A percentile compares a stretch with the other conserved stretches of the same genome.
Conservation (phyloP, 2,113 vertebrate genomes). For the Terrapene triunguis region DNA sequence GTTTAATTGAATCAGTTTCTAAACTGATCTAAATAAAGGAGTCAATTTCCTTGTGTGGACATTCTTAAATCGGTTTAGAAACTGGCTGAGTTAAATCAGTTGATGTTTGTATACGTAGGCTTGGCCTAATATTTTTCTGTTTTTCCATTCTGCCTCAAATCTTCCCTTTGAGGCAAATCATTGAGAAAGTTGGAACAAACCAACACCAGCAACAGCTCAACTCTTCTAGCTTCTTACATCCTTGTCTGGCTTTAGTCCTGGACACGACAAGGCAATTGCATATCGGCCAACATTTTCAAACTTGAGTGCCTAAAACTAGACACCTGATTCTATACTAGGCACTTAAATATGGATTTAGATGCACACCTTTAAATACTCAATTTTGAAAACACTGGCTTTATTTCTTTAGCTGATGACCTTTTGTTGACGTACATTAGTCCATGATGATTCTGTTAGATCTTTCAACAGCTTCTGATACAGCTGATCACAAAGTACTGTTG, state of each 20-base stretch:
- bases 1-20: slow-evolving; percentile 52
- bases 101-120: neutral
- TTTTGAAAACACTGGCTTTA: neutral
- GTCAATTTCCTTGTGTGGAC: slow-evolving; percentile 50
- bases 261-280: neutral
- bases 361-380: neutral
- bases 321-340: neutral
- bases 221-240: neutral
- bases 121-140: slow-evolving; percentile 25
- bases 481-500: neutral
- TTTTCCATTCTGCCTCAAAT: slow-evolving; percentile 23
- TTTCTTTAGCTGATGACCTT: neutral
- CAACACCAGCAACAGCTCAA: neutral
- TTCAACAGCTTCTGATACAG: neutral
- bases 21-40: slow-evolving; percentile 65
- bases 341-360: neutral
- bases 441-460: neutral
- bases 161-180: slow-evolving; percentile 49
- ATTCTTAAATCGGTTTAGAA: slow-evolving; percentile 38
- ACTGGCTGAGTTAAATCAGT: slow-evolving; percentile 21
- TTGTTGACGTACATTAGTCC: neutral
- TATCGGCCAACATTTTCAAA: neutral
- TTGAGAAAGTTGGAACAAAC: slow-evolving; percentile 10
- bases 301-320: neutral
- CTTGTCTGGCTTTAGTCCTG: neutral